Conservation (phyloP, 2,113 vertebrate species). For the Apteryx mantelli region DNA sequence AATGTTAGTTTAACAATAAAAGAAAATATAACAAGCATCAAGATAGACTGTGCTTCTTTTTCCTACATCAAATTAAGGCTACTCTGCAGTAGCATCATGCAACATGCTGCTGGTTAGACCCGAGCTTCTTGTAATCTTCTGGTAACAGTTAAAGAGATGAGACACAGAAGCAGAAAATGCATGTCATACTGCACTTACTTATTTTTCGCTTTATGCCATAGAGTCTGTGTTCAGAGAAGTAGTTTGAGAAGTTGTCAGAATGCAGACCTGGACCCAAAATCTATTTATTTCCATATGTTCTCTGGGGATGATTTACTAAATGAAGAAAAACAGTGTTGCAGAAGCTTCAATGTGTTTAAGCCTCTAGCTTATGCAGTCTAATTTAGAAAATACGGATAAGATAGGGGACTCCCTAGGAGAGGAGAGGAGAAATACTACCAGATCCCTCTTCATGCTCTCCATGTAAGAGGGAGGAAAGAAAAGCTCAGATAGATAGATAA, state of each 20-base stretch:
- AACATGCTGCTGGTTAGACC: neutral
- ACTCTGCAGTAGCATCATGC: neutral
- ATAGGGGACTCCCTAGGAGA: slow-evolving; percentile 20
- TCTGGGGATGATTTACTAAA: slow-evolving; percentile 18
- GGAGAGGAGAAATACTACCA: slow-evolving; percentile 16
- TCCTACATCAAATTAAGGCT: neutral
- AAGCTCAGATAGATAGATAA: neutral
- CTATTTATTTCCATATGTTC: neutral
- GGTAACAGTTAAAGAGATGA: neutral
- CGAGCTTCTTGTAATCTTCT: neutral
- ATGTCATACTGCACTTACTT: neutral
- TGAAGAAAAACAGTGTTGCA: slow-evolving; percentile 44
- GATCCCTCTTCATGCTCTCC: neutral
- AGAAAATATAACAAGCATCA: neutral
- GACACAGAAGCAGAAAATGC: neutral
- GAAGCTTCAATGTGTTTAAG: slow-evolving; percentile 29
- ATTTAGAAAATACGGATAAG: neutral
- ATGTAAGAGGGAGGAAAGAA: neutral
- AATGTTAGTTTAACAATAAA: neutral
- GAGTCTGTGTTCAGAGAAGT: neutral
- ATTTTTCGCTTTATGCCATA: neutral
- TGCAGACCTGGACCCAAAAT: neutral
- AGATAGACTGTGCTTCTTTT: neutral
- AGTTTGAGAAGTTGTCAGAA: neutral
- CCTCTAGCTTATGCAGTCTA: neutral